Base-by-base conservation (phyloP, 2,797 vertebrate species). In the Poecile montanus region DNA sequence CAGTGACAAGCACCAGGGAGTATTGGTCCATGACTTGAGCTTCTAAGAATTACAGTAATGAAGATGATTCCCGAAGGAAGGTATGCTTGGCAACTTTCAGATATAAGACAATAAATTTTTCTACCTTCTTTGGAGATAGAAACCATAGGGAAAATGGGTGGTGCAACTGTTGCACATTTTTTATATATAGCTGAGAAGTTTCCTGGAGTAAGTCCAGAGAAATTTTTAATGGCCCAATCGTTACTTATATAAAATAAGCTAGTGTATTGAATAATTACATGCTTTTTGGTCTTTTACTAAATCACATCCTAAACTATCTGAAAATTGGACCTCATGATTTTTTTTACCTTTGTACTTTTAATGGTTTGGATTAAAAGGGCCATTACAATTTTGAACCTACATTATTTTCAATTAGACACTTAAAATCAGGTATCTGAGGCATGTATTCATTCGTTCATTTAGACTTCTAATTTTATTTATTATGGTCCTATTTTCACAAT, bases 11-110 rank as follows among this genome's bases (percentile, higher is more conserved):
- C 61, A 91, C 51, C 25, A 87, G 50, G 50, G 71, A 95, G 29
- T 74, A 63, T 65, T 93, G 88, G 93, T 57, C 79, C 42, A 42
- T 89, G 82, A 89, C 82, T 80, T 85, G 87, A 82, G 54, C 45
- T 95, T 92, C 78, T 65, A 94, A 88, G 72, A 91, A 93, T 87
- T 92, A 85, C 36, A 70, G 38, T 74, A 87, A 93, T 92, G 91
- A 94, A 88, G 85, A 93, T 51, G 56, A 85, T 89, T 95, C 89
- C 89, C 87, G 77, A 94, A 89, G 78, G 86, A 92, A 92, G 44
- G 22, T 62, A 81, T 92, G n/a, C 73, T 85, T 95, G 81, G 78
- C 83, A 91, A 84, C 67, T 82, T 89, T 78, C 67, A 93, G 53
- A 67, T 68, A 21, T 63, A 82, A 74, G 65, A 78, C 83, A 93